Conservation (phyloP, 2,797 vertebrate species). For the Clarias laeviceps region DNA sequence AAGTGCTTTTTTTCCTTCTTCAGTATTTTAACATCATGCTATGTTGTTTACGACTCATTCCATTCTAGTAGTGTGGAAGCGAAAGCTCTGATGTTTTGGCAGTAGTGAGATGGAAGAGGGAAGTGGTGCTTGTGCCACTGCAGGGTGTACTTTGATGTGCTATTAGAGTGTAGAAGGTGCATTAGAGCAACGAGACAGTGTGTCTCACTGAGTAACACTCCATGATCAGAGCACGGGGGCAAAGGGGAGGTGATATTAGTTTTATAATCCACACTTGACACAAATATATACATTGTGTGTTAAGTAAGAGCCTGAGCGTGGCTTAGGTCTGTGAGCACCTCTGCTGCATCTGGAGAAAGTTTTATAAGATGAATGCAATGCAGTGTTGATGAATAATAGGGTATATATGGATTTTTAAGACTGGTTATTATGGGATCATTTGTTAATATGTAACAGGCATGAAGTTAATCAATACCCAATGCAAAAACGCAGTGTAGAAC, state of each 20-base stretch:
- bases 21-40: no score
- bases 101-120: slow-evolving; percentile 1
- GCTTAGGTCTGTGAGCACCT: slow-evolving; percentile 8
- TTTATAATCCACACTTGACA: slow-evolving; percentile 58
- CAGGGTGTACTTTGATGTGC: slow-evolving; percentile 52
- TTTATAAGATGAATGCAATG: not conserved
- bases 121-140: slow-evolving; percentile 34
- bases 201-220: slow-evolving; percentile 43
- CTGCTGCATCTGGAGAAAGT: not conserved
- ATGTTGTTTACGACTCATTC: not conserved
- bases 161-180: slow-evolving; percentile 53
- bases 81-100: slow-evolving; percentile 10
- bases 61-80: not conserved
- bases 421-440: not conserved
- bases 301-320: slow-evolving; percentile 16
- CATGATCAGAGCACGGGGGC: slow-evolving; percentile 41
- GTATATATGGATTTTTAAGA: not conserved
- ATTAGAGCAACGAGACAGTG: slow-evolving; percentile 52
- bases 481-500: no score
- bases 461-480: not conserved
- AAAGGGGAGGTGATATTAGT: slow-evolving; percentile 57
- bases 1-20: not conserved
- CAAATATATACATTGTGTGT: slow-evolving; percentile 21
- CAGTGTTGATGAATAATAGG: not conserved
- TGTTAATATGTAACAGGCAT: not conserved